Conservation (phyloP, 2,797 vertebrate genomes). For the Sternarchorhynchus goeldii region DNA sequence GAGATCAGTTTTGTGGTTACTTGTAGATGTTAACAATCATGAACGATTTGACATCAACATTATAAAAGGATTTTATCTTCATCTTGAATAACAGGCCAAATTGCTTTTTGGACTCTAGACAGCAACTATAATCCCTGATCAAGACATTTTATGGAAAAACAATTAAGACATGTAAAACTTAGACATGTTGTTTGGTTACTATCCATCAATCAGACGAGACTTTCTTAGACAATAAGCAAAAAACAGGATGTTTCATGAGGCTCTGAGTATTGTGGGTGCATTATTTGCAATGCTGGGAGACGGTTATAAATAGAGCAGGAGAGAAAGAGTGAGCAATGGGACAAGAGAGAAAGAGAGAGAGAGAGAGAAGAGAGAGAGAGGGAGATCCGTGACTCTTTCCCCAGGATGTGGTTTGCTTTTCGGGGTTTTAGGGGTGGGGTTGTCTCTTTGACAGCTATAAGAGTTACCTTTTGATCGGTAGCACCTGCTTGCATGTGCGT, state of each 20-base stretch:
- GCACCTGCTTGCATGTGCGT: slow-evolving; percentile 59
- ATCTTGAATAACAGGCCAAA: not conserved
- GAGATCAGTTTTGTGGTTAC: slow-evolving; percentile 50
- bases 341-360: slow-evolving; percentile 25
- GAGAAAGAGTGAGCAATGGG: slow-evolving; percentile 42
- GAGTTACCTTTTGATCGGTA: slow-evolving; percentile 59
- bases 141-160: not conserved
- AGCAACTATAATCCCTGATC: not conserved
- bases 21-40: slow-evolving; percentile 35
- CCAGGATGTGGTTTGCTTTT: slow-evolving; percentile 66
- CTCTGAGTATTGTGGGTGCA: slow-evolving; percentile 27
- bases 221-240: not conserved
- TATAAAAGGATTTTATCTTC: slow-evolving; percentile 17
- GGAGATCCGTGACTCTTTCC: slow-evolving; percentile 64
- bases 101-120: not conserved
- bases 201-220: not conserved
- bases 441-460: slow-evolving; percentile 58
- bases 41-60: not conserved
- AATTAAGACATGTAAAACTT: no score
- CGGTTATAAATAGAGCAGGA: slow-evolving; percentile 49
- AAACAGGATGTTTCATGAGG: not conserved
- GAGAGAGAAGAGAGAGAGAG: slow-evolving; percentile 32
- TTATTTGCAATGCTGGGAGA: slow-evolving; percentile 26
- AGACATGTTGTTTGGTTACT: not conserved
- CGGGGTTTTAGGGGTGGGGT: slow-evolving; percentile 58